phyloP scores from a whole-genome alignment of 2,113 vertebrate genomes.

The Lophochroa leadbeateri region DNA sequence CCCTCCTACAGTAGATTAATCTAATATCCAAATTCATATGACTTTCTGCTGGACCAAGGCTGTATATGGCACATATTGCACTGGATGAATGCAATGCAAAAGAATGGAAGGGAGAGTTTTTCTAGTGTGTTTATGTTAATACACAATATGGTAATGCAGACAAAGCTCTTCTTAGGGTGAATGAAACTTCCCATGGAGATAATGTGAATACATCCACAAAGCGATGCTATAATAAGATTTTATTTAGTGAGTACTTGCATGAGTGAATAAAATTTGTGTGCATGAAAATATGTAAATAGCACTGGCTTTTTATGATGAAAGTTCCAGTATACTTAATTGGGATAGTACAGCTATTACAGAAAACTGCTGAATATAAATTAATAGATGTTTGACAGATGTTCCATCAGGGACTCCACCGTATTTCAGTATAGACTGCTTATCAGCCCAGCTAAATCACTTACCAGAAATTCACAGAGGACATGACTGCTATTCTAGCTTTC shows the following conservation, averaged over 20 bases:
- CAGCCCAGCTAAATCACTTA: constrained; percentile 1
- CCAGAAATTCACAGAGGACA: constrained; percentile 35
- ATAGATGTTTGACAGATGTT: constrained; percentile 24
- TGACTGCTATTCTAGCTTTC: neutral
- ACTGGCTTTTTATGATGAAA: constrained; percentile 2
- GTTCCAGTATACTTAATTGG: constrained; percentile 12
- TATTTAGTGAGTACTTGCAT: neutral
- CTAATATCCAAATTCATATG: neutral
- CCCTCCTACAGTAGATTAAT: neutral
- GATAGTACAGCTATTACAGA: constrained; percentile 8
- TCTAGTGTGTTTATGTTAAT: neutral
- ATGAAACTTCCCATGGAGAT: neutral
- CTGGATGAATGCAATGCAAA: neutral
- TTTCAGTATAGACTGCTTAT: constrained; percentile 35
- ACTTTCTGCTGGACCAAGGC: neutral
- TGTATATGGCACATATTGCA: neutral
- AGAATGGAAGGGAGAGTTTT: neutral
- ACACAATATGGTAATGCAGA: neutral
- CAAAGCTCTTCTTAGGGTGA: neutral
- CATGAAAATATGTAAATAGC: neutral
- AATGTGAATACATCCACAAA: neutral
- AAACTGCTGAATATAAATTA: constrained; percentile 30
- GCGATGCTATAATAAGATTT: neutral
- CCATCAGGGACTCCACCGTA: neutral
- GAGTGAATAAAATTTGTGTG: neutral